These are phyloP conservation scores for Tachina fera DNA, from an alignment of 2,888 invertebrate genomes.

Conservation along the genomic window DNA sequence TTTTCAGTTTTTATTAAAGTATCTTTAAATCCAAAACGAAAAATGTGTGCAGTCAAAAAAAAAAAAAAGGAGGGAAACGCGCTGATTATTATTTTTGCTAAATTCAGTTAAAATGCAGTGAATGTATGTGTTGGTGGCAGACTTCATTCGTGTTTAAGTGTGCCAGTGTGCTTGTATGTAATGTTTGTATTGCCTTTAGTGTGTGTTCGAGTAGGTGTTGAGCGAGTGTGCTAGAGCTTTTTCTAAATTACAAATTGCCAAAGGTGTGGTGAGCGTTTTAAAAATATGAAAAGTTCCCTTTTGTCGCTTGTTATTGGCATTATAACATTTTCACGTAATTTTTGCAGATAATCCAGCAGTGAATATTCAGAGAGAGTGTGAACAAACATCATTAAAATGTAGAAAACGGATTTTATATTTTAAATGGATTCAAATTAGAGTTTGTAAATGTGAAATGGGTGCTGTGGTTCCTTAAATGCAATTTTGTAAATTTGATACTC, in stretches of 20 bases:
- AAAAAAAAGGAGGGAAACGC: conserved; percentile 27
- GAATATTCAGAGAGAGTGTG: conserved; percentile 61
- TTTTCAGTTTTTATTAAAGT: conserved; percentile 47
- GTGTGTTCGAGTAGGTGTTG: conserved; percentile 5
- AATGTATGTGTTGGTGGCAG: conserved; percentile 11
- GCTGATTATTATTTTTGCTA: conserved; percentile 64
- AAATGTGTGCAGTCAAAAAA: not conserved
- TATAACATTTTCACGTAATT: conserved; percentile 69
- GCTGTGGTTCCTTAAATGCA: not conserved
- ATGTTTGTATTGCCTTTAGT: not conserved
- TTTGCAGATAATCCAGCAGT: conserved; percentile 57
- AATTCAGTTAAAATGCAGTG: conserved; percentile 40
- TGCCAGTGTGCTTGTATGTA: conserved; percentile 8
- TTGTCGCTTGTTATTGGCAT: conserved; percentile 56
- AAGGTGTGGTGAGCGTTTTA: conserved; percentile 64
- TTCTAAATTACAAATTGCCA: conserved; percentile 62
- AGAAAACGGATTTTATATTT: conserved; percentile 51
- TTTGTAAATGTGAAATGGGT: conserved; percentile 29
- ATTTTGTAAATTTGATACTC: not conserved
- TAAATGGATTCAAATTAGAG: conserved; percentile 64
- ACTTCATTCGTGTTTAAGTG: not conserved
- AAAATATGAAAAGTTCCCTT: conserved; percentile 52
- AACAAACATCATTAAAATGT: conserved; percentile 64
- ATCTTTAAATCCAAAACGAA: conserved; percentile 34
- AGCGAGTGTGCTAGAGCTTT: conserved; percentile 5